A percentile compares a stretch with the other conserved stretches of the same genome.
These are phyloP conservation scores for Penaeus japonicus DNA, from an alignment of 1,140 invertebrate species.

Conservation along the genomic window DNA sequence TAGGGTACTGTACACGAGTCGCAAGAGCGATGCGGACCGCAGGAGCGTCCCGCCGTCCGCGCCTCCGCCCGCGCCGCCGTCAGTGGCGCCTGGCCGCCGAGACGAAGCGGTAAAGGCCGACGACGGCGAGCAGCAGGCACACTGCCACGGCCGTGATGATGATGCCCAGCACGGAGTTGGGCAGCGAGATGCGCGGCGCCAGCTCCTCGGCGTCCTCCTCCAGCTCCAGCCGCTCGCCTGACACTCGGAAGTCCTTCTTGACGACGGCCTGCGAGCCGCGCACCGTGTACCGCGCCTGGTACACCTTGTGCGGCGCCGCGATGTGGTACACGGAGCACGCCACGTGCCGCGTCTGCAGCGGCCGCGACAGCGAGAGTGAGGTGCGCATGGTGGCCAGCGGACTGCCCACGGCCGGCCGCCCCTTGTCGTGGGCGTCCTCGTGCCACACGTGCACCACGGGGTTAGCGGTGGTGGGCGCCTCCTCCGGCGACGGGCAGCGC, in stretches of 20 bases:
- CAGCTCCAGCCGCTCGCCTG: not conserved
- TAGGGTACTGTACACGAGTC: no score
- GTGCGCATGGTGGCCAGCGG: not conserved
- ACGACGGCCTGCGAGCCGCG: not conserved
- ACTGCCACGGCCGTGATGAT: not conserved
- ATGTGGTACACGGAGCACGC: constrained; percentile 22
- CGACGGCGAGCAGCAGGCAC: not conserved
- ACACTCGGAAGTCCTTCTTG: not conserved
- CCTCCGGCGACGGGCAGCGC: not conserved
- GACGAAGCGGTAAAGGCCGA: not conserved
- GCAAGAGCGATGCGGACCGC: no score
- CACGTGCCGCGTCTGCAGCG: not conserved
- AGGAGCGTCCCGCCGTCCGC: no score
- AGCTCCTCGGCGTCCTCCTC: not conserved
- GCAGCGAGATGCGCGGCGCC: not conserved
- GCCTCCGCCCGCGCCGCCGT: not conserved
- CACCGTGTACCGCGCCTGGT: not conserved
- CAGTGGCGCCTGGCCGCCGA: not conserved
- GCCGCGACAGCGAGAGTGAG: not conserved
- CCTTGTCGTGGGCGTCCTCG: not conserved
- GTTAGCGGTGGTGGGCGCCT: not conserved
- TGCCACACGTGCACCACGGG: constrained; percentile 19
- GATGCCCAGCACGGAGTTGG: constrained; percentile 1
- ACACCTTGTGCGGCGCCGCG: not conserved
- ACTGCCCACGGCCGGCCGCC: not conserved